Evolutionary conservation across 2,797 vertebrate genomes (phyloP), one percentile per base, ranked within the genome.

Genomic region (Coranthus polyacanthus): DNA sequence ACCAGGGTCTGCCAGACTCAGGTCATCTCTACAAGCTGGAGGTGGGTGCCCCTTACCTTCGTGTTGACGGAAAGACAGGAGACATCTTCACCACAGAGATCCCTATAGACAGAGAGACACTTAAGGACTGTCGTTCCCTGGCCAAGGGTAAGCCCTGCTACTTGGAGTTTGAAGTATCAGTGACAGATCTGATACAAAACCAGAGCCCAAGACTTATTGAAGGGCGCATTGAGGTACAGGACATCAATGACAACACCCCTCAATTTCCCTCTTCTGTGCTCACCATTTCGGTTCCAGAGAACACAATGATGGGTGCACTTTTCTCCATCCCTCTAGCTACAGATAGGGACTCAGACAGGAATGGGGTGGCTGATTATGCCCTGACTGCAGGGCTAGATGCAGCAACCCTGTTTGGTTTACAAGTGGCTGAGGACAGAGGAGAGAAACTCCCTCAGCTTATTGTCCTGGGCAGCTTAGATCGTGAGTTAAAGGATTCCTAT

Each of bases 161-260:
- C 86, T 92, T 99, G 89, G 98, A 99, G 83, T 99, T 99, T 0
- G 98, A 99, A 86, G 97, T 99, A 65, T 99, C 98, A 1, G 97
- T 99, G 86, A 99, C 98, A 0, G 96, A 99, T 87, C 94, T 98
- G 24, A 92, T 96, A 53, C 92, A 95, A 87, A 98, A 92, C 65
- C 95, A 92, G 84, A 95, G 95, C 77, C 97, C 98, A 0, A 93
- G 97, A 70, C 93, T 99, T 50, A 94, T 99, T 0, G 98, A 99
- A 88, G 98, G 98, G 54, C 95, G 97, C 83, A 98, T 99, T 17
- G 96, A 98, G 79, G 96, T 99, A 42, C 95, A 95, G 47, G 98
- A 99, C 85, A 97, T 99, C 88, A 99, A 99, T 6, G 98, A 99
- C 93, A 99, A 99, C 93, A 98, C 97, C 0, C 98, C 98, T 3